These are phyloP conservation scores for Amyelois transitella DNA, from an alignment of 1,140 invertebrate species.

Conservation along the genomic window DNA sequence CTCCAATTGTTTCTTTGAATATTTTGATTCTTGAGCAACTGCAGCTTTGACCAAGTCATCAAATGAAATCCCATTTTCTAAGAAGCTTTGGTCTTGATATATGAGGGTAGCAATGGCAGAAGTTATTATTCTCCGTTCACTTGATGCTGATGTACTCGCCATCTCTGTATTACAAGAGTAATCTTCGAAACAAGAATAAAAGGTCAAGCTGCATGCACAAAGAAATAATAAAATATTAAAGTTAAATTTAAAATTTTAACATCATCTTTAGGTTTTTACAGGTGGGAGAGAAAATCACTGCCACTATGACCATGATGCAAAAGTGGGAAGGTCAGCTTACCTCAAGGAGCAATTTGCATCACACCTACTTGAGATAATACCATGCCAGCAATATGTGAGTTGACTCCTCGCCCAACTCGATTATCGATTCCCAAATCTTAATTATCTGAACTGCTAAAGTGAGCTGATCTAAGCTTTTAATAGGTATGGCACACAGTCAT, in stretches of 20 bases:
- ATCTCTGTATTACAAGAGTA: slow-evolving; percentile 43
- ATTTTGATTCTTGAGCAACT: slow-evolving; percentile 77
- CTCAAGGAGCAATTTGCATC: no score
- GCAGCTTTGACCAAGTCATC: slow-evolving; percentile 79
- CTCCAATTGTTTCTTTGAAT: slow-evolving; percentile 79
- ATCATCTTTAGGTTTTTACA: no score
- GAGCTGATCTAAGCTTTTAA: no score
- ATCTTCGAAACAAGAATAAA: background rate
- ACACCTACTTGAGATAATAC: no score
- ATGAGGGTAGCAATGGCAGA: slow-evolving; percentile 81
- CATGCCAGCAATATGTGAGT: no score
- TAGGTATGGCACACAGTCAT: no score
- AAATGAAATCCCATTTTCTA: slow-evolving; percentile 81
- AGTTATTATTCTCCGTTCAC: slow-evolving; percentile 75
- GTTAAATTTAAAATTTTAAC: background rate
- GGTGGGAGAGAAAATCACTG: no score
- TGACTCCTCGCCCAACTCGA: no score
- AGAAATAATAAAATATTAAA: background rate
- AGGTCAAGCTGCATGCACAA: background rate
- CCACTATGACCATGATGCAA: no score
- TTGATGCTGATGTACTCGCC: slow-evolving; percentile 44
- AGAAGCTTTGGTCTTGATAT: slow-evolving; percentile 81
- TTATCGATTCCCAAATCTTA: no score
- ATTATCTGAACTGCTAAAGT: no score
- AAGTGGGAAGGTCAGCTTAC: no score